Percentiles rank a stretch among this genome's conserved stretches.
phyloP scores from a whole-genome alignment of 2,888 invertebrate species.

The Aphrophora alni region DNA sequence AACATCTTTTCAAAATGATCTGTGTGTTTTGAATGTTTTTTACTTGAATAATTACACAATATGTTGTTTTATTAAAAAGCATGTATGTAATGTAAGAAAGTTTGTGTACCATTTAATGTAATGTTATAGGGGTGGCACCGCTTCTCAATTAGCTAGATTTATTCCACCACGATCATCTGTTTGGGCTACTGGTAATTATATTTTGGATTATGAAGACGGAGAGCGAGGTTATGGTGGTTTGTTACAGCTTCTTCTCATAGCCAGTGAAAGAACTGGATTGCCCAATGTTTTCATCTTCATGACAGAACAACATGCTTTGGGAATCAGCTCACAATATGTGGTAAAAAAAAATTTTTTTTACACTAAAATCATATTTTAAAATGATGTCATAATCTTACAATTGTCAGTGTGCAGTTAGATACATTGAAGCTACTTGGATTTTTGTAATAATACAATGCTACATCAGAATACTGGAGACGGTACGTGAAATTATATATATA shows the following conservation, averaged over 20 bases:
- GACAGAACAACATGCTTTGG: conserved; percentile 64
- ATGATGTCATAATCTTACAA: neutral
- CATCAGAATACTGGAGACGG: too few relatives aligned
- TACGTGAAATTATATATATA: too few relatives aligned
- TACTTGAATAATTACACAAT: too few relatives aligned
- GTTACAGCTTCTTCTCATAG: conserved; percentile 67
- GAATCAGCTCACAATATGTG: conserved; percentile 65
- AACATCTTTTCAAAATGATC: too few relatives aligned
- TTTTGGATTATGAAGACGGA: conserved; percentile 72
- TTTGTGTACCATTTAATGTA: too few relatives aligned
- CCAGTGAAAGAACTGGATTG: conserved; percentile 68
- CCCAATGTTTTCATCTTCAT: conserved; percentile 68
- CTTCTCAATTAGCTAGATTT: conserved; percentile 70
- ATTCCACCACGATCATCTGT: conserved; percentile 57
- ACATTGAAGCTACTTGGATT: too few relatives aligned
- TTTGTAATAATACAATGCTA: too few relatives aligned
- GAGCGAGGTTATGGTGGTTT: conserved; percentile 66
- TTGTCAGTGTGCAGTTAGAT: neutral
- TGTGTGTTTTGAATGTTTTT: too few relatives aligned
- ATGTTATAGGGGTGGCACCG: conserved; percentile 65
- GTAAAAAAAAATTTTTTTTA: too few relatives aligned
- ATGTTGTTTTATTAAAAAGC: too few relatives aligned
- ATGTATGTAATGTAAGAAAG: too few relatives aligned
- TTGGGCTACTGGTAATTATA: conserved; percentile 75
- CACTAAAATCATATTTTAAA: too few relatives aligned